These are phyloP conservation scores for Eilema caniola DNA, from an alignment of 2,888 invertebrate genomes.

Conservation along the genomic window DNA sequence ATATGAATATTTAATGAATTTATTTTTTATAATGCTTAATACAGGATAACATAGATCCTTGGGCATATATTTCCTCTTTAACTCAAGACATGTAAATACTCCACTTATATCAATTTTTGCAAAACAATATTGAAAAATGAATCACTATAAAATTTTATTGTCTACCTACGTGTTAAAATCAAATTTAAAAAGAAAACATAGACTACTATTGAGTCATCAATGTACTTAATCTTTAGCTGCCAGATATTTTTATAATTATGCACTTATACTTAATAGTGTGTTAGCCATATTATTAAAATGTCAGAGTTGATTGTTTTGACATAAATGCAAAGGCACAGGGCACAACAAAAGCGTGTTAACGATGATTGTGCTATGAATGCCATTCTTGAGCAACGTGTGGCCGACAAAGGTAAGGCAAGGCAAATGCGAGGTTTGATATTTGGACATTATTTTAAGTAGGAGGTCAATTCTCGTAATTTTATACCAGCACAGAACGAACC, in stretches of 20 bases:
- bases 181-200: neutral
- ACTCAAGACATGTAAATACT: neutral
- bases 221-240: no score
- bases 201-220: no score
- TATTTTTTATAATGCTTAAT: neutral
- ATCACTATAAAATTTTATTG: no score
- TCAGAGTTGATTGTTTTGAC: slow-evolving; percentile 25
- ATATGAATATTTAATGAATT: neutral
- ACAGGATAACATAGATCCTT: neutral
- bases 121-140: neutral
- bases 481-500: neutral
- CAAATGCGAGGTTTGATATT: slow-evolving; percentile 7
- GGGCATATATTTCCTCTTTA: neutral
- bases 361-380: slow-evolving; percentile 23
- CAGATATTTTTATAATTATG: no score
- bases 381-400: slow-evolving; percentile 18
- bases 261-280: no score
- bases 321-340: slow-evolving; percentile 15
- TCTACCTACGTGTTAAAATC: no score
- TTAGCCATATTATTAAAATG: slow-evolving; percentile 14
- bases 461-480: neutral
- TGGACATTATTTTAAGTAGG: slow-evolving; percentile 6
- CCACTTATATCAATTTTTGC: neutral
- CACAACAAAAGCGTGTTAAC: slow-evolving; percentile 19
- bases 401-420: slow-evolving; percentile 12